These are phyloP conservation scores for Rhabdomys pumilio DNA, from an alignment of 2,797 vertebrate species.

Conservation along the genomic window DNA sequence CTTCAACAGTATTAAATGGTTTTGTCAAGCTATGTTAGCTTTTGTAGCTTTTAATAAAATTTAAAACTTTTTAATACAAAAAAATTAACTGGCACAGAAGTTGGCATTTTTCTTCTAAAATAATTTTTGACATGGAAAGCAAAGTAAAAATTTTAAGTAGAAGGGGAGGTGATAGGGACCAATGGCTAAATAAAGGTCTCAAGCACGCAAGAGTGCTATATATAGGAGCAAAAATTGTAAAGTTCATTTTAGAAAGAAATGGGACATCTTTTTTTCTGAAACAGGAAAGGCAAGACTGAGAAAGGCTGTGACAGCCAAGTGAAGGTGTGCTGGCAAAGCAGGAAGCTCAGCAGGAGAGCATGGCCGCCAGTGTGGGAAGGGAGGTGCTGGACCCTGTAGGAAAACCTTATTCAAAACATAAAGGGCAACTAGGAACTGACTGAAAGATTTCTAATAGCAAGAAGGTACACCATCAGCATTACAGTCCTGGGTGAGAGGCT, in stretches of 20 bases:
- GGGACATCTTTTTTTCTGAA: slow-evolving; percentile 47
- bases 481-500: neutral
- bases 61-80: neutral
- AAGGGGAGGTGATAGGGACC: neutral
- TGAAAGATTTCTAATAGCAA: neutral
- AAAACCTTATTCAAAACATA: neutral
- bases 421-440: neutral
- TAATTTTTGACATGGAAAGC: slow-evolving; percentile 49
- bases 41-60: slow-evolving; percentile 6
- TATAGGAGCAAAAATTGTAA: slow-evolving; percentile 2
- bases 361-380: neutral
- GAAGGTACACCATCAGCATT: neutral
- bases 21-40: neutral
- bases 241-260: slow-evolving; percentile 40
- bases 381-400: too few species aligned
- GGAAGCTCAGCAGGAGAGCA: neutral
- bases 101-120: slow-evolving; percentile 4
- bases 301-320: neutral
- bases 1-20: neutral
- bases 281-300: neutral
- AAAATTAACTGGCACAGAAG: slow-evolving; percentile 9
- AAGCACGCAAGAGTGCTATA: slow-evolving; percentile 20
- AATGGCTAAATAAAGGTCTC: slow-evolving; percentile 52
- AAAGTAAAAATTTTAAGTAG: neutral
- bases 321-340: neutral